phyloP scores from a whole-genome alignment of 2,113 vertebrate species.

The Ageneiosus marmoratus region DNA sequence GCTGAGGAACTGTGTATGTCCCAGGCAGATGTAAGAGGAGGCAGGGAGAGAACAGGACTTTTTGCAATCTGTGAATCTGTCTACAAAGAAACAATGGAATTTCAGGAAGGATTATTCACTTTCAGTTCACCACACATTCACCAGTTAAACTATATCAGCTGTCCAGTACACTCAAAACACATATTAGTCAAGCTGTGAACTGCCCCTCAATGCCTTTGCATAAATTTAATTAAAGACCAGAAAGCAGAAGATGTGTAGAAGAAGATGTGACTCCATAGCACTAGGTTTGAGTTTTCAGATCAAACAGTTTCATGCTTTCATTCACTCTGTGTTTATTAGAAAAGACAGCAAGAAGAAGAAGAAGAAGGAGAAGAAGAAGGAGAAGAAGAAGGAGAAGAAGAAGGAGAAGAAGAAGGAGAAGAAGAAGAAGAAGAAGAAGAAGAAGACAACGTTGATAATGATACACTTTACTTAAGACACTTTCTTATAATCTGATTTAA shows the following conservation, averaged over 20 bases:
- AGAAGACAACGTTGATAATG: not conserved
- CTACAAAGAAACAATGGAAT: conserved; percentile 23
- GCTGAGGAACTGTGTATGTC: conserved; percentile 51
- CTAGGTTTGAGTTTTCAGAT: too few relatives aligned
- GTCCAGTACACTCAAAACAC: not conserved
- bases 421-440: not conserved
- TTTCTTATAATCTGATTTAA: not conserved
- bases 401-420: not conserved
- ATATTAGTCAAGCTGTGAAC: not conserved
- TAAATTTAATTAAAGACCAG: not conserved
- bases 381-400: too few relatives aligned
- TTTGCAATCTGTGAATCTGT: conserved; percentile 18
- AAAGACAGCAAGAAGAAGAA: too few relatives aligned
- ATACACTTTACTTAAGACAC: not conserved
- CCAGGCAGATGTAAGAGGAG: conserved; percentile 49
- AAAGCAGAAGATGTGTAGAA: not conserved
- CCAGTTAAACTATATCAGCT: not conserved
- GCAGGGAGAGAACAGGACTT: conserved; percentile 23
- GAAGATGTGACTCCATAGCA: too few relatives aligned
- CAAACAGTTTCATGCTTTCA: too few relatives aligned
- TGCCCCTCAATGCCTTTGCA: not conserved
- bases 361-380: too few relatives aligned
- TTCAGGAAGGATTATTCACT: not conserved
- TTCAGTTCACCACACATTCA: not conserved
- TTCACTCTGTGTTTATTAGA: too few relatives aligned